Evolutionary conservation across 2,888 invertebrate species (phyloP).

Genomic region (Epinotia nisella): DNA sequence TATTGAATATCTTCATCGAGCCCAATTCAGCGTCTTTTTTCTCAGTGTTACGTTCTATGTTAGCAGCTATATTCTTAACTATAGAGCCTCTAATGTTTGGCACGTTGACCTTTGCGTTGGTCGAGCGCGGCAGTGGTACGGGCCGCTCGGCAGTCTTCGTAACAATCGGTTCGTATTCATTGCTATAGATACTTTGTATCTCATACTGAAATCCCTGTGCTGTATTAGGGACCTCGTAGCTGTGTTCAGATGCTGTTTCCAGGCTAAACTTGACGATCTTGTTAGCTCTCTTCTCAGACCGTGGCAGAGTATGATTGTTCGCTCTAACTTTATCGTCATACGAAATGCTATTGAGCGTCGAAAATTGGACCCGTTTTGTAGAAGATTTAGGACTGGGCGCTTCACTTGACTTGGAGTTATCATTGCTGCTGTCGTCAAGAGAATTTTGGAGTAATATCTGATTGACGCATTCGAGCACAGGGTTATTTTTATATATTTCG

Average conservation of each 20-base stretch:
- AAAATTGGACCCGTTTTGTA: slow-evolving; percentile 86
- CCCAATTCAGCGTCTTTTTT: slow-evolving; percentile 71
- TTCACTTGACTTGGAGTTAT: slow-evolving; percentile 79
- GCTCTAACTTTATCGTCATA: slow-evolving; percentile 78
- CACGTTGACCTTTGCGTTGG: slow-evolving; percentile 63
- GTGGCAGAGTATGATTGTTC: slow-evolving; percentile 71
- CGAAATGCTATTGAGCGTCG: slow-evolving; percentile 86
- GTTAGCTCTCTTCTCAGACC: slow-evolving; percentile 77
- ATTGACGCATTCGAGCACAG: slow-evolving; percentile 93
- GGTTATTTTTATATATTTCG: slow-evolving; percentile 91
- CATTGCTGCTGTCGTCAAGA: slow-evolving; percentile 84
- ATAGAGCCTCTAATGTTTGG: slow-evolving; percentile 81
- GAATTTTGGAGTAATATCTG: slow-evolving; percentile 92
- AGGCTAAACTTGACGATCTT: slow-evolving; percentile 82
- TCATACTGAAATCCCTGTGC: slow-evolving; percentile 82
- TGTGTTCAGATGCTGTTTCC: slow-evolving; percentile 83
- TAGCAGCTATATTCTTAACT: slow-evolving; percentile 81
- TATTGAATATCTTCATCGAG: slow-evolving; percentile 80
- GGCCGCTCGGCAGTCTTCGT: slow-evolving; percentile 78
- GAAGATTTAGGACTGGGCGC: slow-evolving; percentile 78
- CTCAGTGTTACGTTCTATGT: slow-evolving; percentile 75
- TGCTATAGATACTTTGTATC: slow-evolving; percentile 89
- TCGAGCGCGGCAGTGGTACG: slow-evolving; percentile 64
- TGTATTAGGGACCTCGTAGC: slow-evolving; percentile 86
- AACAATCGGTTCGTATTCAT: slow-evolving; percentile 89